Conservation (phyloP, 1,140 invertebrate genomes). For the Heliconius eleuchia region DNA sequence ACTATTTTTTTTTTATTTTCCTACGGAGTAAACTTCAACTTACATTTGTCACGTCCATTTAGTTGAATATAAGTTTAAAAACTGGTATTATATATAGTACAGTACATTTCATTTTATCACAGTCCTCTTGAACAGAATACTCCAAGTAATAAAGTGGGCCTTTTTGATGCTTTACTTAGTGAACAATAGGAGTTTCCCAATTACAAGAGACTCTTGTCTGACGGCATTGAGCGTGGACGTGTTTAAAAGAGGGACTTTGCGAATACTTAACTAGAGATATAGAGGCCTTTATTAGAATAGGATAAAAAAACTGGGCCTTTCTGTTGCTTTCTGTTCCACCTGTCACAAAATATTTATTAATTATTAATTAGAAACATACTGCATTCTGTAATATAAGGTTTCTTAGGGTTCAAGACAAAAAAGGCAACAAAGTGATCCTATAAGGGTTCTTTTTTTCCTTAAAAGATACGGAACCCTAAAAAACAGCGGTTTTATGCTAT, state of each 20-base stretch:
- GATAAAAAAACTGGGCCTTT: background rate
- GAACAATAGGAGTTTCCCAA: constrained; percentile 25
- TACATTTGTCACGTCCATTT: background rate
- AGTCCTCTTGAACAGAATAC: background rate
- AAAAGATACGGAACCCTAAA: too few species aligned
- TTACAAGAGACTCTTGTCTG: constrained; percentile 19
- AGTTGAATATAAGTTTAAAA: background rate
- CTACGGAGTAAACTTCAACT: too few species aligned
- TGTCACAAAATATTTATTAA: background rate
- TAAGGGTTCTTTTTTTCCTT: too few species aligned
- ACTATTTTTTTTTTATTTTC: too few species aligned
- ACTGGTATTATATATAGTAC: background rate
- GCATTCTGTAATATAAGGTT: too few species aligned
- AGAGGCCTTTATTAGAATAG: background rate
- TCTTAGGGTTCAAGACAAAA: too few species aligned
- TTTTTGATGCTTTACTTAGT: constrained; percentile 21
- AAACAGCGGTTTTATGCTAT: too few species aligned
- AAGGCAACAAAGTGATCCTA: too few species aligned
- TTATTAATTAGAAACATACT: too few species aligned
- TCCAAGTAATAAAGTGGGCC: constrained; percentile 7
- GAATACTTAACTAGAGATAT: constrained; percentile 1
- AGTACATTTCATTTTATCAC: background rate
- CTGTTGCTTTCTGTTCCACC: background rate
- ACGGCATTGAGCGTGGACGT: constrained; percentile 16
- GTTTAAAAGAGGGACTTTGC: constrained; percentile 11